Conservation (phyloP, 2,888 invertebrate species). For the Zygogramma bicolorata region DNA sequence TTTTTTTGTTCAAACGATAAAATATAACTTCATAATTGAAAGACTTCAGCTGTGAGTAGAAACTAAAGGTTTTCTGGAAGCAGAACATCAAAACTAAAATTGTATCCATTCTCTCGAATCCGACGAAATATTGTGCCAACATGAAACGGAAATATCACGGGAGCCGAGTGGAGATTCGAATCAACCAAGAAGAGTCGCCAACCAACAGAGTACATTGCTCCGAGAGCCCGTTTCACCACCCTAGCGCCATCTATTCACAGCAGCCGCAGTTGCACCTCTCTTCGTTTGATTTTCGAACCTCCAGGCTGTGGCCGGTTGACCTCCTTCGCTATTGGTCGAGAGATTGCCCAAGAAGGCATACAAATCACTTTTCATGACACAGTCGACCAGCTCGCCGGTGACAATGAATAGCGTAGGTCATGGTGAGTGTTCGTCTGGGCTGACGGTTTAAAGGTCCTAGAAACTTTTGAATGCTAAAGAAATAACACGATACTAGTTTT, state of each 20-base stretch:
- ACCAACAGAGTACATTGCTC: neutral
- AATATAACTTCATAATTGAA: too few relatives aligned
- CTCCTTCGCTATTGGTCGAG: slow-evolving; percentile 61
- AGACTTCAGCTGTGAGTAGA: too few relatives aligned
- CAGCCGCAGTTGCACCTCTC: slow-evolving; percentile 33
- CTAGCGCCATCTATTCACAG: slow-evolving; percentile 13
- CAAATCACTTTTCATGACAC: slow-evolving; percentile 26
- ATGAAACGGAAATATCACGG: too few relatives aligned
- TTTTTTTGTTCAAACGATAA: too few relatives aligned
- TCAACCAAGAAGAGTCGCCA: neutral
- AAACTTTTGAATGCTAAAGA: slow-evolving; percentile 45
- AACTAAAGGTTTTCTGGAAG: too few relatives aligned
- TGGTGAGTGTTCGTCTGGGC: slow-evolving; percentile 40
- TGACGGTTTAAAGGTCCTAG: slow-evolving; percentile 57
- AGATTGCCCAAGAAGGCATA: slow-evolving; percentile 55
- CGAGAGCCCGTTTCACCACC: neutral
- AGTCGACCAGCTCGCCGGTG: slow-evolving; percentile 38
- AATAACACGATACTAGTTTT: neutral
- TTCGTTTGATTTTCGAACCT: neutral
- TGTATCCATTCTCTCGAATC: too few relatives aligned
- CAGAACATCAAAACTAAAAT: too few relatives aligned
- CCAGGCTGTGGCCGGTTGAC: slow-evolving; percentile 59
- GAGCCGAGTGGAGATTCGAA: too few relatives aligned
- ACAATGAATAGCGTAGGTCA: slow-evolving; percentile 34
- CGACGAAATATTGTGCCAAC: too few relatives aligned